Conservation (phyloP, 2,888 invertebrate species). For the Ferrisia virgata region DNA sequence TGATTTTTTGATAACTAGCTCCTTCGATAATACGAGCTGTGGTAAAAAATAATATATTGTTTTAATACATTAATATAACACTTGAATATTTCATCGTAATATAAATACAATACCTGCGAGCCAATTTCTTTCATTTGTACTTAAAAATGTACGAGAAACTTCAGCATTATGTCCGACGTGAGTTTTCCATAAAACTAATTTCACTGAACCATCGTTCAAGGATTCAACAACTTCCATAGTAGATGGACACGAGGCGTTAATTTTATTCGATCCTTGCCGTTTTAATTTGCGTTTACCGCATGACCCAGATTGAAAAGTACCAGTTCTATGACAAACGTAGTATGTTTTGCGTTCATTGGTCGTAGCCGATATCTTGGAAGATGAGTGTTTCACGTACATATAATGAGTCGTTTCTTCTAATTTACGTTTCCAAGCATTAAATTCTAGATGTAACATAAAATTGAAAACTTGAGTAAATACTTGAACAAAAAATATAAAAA, state of each 20-base stretch:
- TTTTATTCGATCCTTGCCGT: conserved; percentile 38
- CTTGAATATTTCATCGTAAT: background rate
- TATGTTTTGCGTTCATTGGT: conserved; percentile 38
- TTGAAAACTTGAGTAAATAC: background rate
- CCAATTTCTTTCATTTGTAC: conserved; percentile 35
- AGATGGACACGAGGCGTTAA: conserved; percentile 41
- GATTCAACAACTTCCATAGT: conserved; percentile 42
- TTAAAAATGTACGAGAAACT: conserved; percentile 38
- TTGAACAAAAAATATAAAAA: background rate
- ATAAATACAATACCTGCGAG: background rate
- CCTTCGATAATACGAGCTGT: conserved; percentile 39
- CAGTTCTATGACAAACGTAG: conserved; percentile 39
- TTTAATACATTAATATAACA: background rate
- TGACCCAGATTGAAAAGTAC: conserved; percentile 40
- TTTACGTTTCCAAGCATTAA: conserved; percentile 39
- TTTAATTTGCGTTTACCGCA: conserved; percentile 41
- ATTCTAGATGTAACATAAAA: background rate
- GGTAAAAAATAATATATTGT: no score
- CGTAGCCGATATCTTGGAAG: conserved; percentile 33
- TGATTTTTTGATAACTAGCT: conserved; percentile 37
- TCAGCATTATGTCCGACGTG: conserved; percentile 41
- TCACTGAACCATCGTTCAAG: conserved; percentile 34
- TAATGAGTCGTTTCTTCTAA: conserved; percentile 40
- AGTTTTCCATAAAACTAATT: conserved; percentile 39
- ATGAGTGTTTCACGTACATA: conserved; percentile 42